A percentile compares a stretch with the other conserved stretches of the same genome.
These are phyloP conservation scores for Perca fluviatilis DNA, from an alignment of 2,113 vertebrate species.

Conservation along the genomic window DNA sequence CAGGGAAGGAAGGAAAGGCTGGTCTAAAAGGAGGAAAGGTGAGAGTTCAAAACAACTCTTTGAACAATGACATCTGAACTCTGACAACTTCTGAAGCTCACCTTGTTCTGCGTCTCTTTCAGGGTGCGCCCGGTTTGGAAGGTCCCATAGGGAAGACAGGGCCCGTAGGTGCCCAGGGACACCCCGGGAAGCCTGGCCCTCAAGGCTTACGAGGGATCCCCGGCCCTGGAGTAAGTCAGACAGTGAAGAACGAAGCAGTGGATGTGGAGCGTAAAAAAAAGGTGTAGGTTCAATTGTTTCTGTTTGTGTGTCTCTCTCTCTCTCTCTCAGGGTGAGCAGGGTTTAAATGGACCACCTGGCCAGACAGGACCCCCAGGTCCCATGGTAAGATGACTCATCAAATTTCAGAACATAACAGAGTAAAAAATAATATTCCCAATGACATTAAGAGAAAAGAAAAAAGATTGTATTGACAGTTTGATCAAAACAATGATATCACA, in stretches of 20 bases:
- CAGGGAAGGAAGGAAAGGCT: constrained; percentile 91
- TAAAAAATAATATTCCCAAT: not conserved
- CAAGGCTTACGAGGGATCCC: constrained; percentile 95
- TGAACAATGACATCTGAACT: not conserved
- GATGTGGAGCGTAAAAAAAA: not conserved
- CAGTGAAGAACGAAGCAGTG: not conserved
- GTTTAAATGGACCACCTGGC: constrained; percentile 92
- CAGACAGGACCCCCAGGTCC: constrained; percentile 95
- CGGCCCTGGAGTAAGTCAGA: constrained; percentile 91
- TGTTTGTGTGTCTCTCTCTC: constrained; percentile 9
- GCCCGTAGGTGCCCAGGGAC: constrained; percentile 93
- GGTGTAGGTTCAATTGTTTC: not conserved
- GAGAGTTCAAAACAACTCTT: constrained; percentile 41
- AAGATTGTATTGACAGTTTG: not conserved
- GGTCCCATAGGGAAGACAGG: constrained; percentile 94
- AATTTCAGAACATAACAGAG: not conserved
- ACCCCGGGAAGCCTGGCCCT: constrained; percentile 91
- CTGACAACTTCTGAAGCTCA: not conserved
- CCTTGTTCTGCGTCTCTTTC: constrained; percentile 17
- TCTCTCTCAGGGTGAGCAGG: constrained; percentile 93
- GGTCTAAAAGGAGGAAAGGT: constrained; percentile 97
- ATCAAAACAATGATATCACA: not conserved
- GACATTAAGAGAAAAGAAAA: not conserved
- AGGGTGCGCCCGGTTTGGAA: constrained; percentile 93
- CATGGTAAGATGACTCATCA: constrained; percentile 86